A percentile compares a stretch with the other conserved stretches of the same genome.
These are phyloP conservation scores for Oceanodroma leucorhoa DNA, from an alignment of 2,797 vertebrate genomes.

Conservation along the genomic window DNA sequence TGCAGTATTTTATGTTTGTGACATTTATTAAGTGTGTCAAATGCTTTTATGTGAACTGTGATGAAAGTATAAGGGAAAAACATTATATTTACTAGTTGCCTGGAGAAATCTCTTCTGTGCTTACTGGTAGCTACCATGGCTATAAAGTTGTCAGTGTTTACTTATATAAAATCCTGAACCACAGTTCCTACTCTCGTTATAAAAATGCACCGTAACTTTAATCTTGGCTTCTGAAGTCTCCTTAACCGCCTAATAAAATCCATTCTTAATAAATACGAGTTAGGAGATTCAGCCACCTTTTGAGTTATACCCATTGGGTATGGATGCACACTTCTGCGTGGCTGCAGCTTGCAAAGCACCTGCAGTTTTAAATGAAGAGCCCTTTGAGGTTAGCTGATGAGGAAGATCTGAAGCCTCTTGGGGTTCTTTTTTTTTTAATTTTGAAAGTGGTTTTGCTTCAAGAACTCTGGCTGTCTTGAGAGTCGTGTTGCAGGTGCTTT, in stretches of 20 bases:
- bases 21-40: constrained; percentile 49
- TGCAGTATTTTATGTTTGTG: constrained; percentile 4
- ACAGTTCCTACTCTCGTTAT: not conserved
- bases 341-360: not conserved
- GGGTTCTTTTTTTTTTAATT: not conserved
- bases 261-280: not conserved
- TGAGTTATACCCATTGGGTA: not conserved
- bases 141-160: constrained; percentile 46
- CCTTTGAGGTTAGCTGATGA: not conserved
- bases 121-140: constrained; percentile 1
- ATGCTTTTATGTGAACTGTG: constrained; percentile 31
- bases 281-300: not conserved
- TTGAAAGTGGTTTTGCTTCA: not conserved
- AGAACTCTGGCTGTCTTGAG: not conserved
- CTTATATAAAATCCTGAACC: not conserved
- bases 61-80: constrained; percentile 32
- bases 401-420: not conserved
- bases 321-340: not conserved
- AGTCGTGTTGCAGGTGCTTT: not conserved
- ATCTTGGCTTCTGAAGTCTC: constrained; percentile 21
- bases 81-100: constrained; percentile 51
- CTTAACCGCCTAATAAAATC: constrained; percentile 17
- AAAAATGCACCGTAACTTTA: constrained; percentile 31
- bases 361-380: not conserved
- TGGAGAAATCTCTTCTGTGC: constrained; percentile 46